Conservation (phyloP, 1,140 invertebrate species). For the Aphidius gifuensis region DNA sequence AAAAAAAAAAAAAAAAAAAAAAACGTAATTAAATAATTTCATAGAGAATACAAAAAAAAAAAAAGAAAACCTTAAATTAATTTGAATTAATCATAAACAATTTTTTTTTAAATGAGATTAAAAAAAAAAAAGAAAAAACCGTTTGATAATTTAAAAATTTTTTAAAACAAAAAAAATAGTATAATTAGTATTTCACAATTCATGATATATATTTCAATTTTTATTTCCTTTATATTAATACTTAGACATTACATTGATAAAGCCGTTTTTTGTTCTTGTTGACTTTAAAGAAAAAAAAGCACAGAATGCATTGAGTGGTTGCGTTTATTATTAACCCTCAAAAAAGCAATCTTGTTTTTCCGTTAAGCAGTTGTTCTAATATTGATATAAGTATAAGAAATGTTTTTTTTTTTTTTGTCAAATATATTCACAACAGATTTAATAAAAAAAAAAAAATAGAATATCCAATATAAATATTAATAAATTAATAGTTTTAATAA, state of each 20-base stretch:
- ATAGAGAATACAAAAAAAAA: neutral
- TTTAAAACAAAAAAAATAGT: slow-evolving; percentile 7
- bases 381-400: too few relatives aligned
- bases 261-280: slow-evolving; percentile 9
- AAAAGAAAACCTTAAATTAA: neutral
- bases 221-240: too few relatives aligned
- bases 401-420: slow-evolving; percentile 24
- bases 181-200: too few relatives aligned
- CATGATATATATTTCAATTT: too few relatives aligned
- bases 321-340: slow-evolving; percentile 8
- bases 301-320: neutral
- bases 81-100: neutral
- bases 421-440: slow-evolving; percentile 18
- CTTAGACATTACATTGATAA: too few relatives aligned
- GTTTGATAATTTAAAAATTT: too few relatives aligned
- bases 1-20: too few relatives aligned
- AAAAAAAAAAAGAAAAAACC: slow-evolving; percentile 2
- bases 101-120: slow-evolving; percentile 6
- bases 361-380: slow-evolving; percentile 24
- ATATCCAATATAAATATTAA: too few relatives aligned
- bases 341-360: slow-evolving; percentile 4
- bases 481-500: too few relatives aligned
- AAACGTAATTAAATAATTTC: neutral
- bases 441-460: neutral
- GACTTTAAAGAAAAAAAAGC: neutral